Percentiles rank a stretch among this genome's conserved stretches.
Conservation (phyloP, 2,113 vertebrate genomes). For the Hemiprocne comata region DNA sequence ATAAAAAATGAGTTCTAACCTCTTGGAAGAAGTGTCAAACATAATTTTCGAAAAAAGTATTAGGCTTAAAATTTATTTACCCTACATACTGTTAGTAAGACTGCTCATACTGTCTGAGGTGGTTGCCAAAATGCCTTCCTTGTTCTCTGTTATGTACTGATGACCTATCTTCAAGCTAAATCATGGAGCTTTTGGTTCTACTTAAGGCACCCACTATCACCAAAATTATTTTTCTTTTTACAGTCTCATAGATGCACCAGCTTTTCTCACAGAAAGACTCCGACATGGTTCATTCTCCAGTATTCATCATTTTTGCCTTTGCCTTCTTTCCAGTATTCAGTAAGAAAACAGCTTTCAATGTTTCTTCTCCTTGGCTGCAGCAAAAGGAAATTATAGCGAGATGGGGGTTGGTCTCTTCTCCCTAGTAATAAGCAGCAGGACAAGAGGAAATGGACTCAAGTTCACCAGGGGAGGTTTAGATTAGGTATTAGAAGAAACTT, state of each 20-base stretch:
- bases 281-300: background rate
- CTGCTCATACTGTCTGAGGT: too few relatives aligned
- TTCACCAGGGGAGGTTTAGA: too few relatives aligned
- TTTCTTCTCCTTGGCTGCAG: background rate
- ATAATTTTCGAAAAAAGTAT: too few relatives aligned
- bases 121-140: too few relatives aligned
- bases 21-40: too few relatives aligned
- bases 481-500: too few relatives aligned
- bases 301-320: background rate
- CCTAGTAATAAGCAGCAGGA: too few relatives aligned
- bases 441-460: too few relatives aligned
- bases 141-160: background rate
- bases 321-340: background rate
- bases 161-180: background rate
- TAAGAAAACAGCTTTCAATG: background rate
- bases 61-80: too few relatives aligned
- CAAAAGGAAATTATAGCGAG: background rate
- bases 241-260: accelerated
- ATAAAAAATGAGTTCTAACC: too few relatives aligned
- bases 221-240: background rate
- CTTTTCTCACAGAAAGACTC: background rate
- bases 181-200: background rate
- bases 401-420: too few relatives aligned
- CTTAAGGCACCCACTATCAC: background rate
- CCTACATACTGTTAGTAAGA: too few relatives aligned